phyloP scores from a whole-genome alignment of 2,113 vertebrate genomes.

The Asarcornis scutulata region DNA sequence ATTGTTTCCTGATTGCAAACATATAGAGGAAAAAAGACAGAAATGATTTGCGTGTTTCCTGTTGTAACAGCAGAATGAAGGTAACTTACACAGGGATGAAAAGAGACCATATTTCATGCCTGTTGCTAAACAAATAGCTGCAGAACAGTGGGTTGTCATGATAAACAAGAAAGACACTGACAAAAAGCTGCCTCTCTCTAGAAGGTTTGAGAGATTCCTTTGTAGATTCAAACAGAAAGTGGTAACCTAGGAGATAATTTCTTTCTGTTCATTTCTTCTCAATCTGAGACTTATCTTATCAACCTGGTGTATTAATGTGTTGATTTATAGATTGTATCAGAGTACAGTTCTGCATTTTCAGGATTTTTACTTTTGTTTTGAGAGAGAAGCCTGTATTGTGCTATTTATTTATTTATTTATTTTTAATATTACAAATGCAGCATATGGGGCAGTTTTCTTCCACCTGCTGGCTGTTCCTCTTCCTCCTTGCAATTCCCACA shows the following conservation, averaged over 20 bases:
- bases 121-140: slow-evolving; percentile 55
- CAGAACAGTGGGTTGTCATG: slow-evolving; percentile 25
- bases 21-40: not conserved
- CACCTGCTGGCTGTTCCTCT: not conserved
- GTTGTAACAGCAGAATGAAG: slow-evolving; percentile 14
- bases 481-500: fast-evolving
- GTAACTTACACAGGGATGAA: slow-evolving; percentile 14
- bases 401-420: not conserved
- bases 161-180: slow-evolving; percentile 31
- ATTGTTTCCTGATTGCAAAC: slow-evolving; percentile 16
- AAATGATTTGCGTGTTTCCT: slow-evolving; percentile 53
- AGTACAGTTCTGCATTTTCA: not conserved
- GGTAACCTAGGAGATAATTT: slow-evolving; percentile 55
- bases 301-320: not conserved
- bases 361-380: not conserved
- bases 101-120: slow-evolving; percentile 47
- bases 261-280: slow-evolving; percentile 18
- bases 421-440: not conserved
- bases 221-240: slow-evolving; percentile 18
- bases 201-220: slow-evolving; percentile 19
- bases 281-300: not conserved
- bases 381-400: not conserved
- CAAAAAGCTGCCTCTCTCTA: slow-evolving; percentile 36
- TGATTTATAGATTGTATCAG: not conserved
- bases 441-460: not conserved